A percentile compares a stretch with the other conserved stretches of the same genome.
These are phyloP conservation scores for Chromobotia macracanthus DNA, from an alignment of 2,797 vertebrate genomes.

Conservation along the genomic window DNA sequence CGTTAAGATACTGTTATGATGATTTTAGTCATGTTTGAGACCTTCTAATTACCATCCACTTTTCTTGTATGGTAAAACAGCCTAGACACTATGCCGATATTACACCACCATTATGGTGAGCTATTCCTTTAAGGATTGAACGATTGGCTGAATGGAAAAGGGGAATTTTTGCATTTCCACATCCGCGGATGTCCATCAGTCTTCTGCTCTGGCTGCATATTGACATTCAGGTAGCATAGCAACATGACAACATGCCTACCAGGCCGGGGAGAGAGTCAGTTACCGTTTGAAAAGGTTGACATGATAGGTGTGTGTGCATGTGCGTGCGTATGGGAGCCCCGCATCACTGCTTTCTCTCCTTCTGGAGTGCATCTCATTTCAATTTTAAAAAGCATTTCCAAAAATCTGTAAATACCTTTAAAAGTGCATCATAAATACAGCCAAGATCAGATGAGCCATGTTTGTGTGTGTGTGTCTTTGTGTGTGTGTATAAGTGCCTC, in stretches of 20 bases:
- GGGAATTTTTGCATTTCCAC: slow-evolving; percentile 23
- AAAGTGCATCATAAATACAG: slow-evolving; percentile 69
- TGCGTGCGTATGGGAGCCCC: slow-evolving; percentile 38
- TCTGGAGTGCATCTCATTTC: slow-evolving; percentile 70
- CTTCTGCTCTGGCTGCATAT: slow-evolving; percentile 69
- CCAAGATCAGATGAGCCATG: slow-evolving; percentile 45
- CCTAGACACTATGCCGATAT: too few species aligned
- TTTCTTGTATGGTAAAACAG: too few species aligned
- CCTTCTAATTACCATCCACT: too few species aligned
- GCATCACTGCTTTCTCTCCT: slow-evolving; percentile 65
- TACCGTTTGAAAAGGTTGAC: slow-evolving; percentile 80
- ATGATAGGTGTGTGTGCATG: slow-evolving; percentile 63
- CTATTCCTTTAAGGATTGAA: background rate
- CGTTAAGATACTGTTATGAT: too few species aligned
- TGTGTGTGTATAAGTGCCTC: too few species aligned
- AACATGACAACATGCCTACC: slow-evolving; percentile 79
- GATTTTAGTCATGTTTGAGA: too few species aligned
- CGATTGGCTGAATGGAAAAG: background rate
- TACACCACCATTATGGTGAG: too few species aligned
- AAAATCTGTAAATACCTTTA: slow-evolving; percentile 75
- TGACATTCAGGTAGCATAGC: slow-evolving; percentile 82
- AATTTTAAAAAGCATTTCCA: slow-evolving; percentile 74
- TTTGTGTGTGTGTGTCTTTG: background rate
- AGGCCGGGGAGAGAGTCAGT: slow-evolving; percentile 74
- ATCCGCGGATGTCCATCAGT: slow-evolving; percentile 66